Evolutionary conservation across 2,113 vertebrate genomes (phyloP).

Genomic region (Polypterus bichir): DNA sequence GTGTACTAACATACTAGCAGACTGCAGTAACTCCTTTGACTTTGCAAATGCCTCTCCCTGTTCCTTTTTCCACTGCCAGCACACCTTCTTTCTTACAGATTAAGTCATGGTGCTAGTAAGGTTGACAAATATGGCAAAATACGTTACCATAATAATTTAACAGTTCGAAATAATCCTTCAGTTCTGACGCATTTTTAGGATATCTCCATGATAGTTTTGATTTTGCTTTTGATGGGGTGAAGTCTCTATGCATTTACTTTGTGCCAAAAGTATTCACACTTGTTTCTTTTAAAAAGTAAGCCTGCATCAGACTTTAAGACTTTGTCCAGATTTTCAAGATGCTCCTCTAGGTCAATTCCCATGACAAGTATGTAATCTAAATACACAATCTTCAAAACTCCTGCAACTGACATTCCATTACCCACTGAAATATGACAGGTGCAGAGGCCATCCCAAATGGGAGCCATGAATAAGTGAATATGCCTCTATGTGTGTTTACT

Average conservation of each 20-base stretch:
- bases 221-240: constrained; percentile 10
- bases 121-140: constrained; percentile 9
- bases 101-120: neutral
- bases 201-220: constrained; percentile 12
- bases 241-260: constrained; percentile 12
- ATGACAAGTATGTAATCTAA: constrained; percentile 13
- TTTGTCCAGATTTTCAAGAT: constrained; percentile 7
- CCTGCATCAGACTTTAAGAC: constrained; percentile 7
- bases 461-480: constrained; percentile 10
- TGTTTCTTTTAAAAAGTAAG: neutral
- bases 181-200: constrained; percentile 2
- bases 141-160: constrained; percentile 11
- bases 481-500: constrained; percentile 12
- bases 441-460: constrained; percentile 9
- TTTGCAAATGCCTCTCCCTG: constrained; percentile 12
- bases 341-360: neutral
- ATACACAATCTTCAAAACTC: constrained; percentile 13
- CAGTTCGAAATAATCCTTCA: constrained; percentile 9
- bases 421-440: constrained; percentile 14
- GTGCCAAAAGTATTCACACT: constrained; percentile 8
- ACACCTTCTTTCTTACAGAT: neutral
- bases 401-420: neutral
- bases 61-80: constrained; percentile 8
- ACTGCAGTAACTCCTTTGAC: constrained; percentile 6
- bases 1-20: constrained; percentile 1